These are phyloP conservation scores for Popillia japonica DNA, from an alignment of 1,140 invertebrate genomes.

Conservation along the genomic window DNA sequence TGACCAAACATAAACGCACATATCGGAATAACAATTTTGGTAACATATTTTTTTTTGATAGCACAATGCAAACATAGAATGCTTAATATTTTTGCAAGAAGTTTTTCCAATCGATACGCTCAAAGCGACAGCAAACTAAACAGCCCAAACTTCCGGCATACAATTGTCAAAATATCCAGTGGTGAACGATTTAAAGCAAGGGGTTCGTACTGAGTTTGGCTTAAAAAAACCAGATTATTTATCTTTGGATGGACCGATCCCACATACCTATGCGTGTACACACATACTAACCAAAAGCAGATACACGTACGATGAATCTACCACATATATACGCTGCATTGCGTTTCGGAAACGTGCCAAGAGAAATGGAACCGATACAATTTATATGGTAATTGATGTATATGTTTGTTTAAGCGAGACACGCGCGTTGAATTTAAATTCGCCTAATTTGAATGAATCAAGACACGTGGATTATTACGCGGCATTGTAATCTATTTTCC, in stretches of 20 bases:
- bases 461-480: conserved; percentile 31
- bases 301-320: background rate
- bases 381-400: conserved; percentile 34
- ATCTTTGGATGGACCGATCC: background rate
- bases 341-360: background rate
- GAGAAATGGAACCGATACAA: conserved; percentile 20
- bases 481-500: conserved; percentile 33
- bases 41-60: too few relatives aligned
- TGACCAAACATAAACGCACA: too few relatives aligned
- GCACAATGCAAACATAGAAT: too few relatives aligned
- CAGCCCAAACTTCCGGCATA: too few relatives aligned
- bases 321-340: background rate
- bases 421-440: conserved; percentile 32
- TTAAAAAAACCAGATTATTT: conserved; percentile 17
- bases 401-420: conserved; percentile 32
- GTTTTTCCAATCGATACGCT: too few relatives aligned
- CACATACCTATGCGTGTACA: background rate
- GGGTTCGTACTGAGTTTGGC: too few relatives aligned
- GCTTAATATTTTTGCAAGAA: too few relatives aligned
- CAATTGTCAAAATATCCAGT: too few relatives aligned
- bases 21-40: too few relatives aligned
- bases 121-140: too few relatives aligned
- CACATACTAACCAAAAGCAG: background rate
- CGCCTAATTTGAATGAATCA: conserved; percentile 32
- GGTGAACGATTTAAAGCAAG: too few relatives aligned